These are phyloP conservation scores for Cydia pomonella DNA, from an alignment of 1,140 invertebrate genomes.

Conservation along the genomic window DNA sequence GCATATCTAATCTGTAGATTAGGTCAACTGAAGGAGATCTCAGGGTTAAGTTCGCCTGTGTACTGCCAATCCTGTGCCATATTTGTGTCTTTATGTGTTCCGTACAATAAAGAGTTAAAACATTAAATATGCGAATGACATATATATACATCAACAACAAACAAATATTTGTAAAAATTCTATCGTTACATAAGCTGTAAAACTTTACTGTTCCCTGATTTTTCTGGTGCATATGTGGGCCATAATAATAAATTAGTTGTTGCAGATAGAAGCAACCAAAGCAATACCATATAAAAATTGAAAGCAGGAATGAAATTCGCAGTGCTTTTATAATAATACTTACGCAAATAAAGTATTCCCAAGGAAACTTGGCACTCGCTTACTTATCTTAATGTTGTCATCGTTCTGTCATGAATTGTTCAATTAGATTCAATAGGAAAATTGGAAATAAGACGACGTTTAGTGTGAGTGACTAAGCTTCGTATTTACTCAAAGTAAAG, in stretches of 20 bases:
- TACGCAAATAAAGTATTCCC: neutral
- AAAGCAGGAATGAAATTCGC: neutral
- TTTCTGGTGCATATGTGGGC: neutral
- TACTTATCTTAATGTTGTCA: slow-evolving; percentile 32
- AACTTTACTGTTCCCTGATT: neutral
- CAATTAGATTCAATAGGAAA: slow-evolving; percentile 42
- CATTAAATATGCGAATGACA: no score
- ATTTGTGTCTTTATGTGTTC: no score
- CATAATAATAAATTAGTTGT: neutral
- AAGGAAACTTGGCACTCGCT: neutral
- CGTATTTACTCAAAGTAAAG: slow-evolving; percentile 50
- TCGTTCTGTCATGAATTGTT: slow-evolving; percentile 29
- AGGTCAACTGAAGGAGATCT: no score
- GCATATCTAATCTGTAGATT: no score
- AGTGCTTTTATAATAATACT: neutral
- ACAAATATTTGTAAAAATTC: no score
- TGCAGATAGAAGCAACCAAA: neutral
- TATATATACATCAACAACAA: no score
- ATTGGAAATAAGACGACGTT: slow-evolving; percentile 37
- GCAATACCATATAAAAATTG: neutral
- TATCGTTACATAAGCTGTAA: neutral
- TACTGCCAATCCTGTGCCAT: no score
- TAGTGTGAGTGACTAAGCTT: slow-evolving; percentile 52
- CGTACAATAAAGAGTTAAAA: no score
- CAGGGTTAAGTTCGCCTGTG: no score